Base-by-base conservation (phyloP, 2,797 vertebrate genomes). In the Paramormyrops hopkinsi region DNA sequence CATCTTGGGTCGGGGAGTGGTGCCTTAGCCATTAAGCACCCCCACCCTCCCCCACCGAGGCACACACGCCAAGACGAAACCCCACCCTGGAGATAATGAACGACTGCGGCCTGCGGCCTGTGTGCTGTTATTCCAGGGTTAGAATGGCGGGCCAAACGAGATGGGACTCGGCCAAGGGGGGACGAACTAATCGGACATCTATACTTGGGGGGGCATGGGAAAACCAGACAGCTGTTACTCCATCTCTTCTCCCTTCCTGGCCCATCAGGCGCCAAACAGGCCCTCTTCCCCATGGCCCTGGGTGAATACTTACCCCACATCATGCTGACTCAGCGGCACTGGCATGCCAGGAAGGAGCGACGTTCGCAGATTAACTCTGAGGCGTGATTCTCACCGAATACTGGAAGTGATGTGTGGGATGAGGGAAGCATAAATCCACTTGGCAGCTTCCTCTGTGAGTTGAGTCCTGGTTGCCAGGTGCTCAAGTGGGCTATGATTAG, bases 11-110 rank as follows among this genome's bases (percentile, higher is more conserved):
- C n/a, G 6, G 25, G 54, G 86, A 62, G 50, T 56, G 51, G 25
- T 86, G 85, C 85, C 85, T 86, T 33, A 14, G 51, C 85, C 50
- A 54, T 54, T 86, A 37, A 53, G n/a, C 85, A 25, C 84, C 11
- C 79, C 44, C 37, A 4, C 14, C 76, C 33, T 53, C 50, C 12
- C 9, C 46, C 84, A 56, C 54, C 2, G 9, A 29, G 53, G 19
- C 86, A n/a, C 17, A 62, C 54, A 84, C 41, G 41, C 82, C 41
- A 46, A 48, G 4, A 37, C 25, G 22, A 86, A 33, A 54, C 86
- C 29, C 86, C 41, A 33, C 54, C 29, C 86, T 46, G 41, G 4
- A 48, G 56, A 88, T 65, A 62, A 62, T 88, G 37, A 88, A 88
- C 56, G 54, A 25, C 56, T 62, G 54, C 4, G 37, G 86, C 59